A percentile compares a stretch with the other conserved stretches of the same genome.
phyloP scores from a whole-genome alignment of 2,797 vertebrate species.

The Coreius guichenoti region DNA sequence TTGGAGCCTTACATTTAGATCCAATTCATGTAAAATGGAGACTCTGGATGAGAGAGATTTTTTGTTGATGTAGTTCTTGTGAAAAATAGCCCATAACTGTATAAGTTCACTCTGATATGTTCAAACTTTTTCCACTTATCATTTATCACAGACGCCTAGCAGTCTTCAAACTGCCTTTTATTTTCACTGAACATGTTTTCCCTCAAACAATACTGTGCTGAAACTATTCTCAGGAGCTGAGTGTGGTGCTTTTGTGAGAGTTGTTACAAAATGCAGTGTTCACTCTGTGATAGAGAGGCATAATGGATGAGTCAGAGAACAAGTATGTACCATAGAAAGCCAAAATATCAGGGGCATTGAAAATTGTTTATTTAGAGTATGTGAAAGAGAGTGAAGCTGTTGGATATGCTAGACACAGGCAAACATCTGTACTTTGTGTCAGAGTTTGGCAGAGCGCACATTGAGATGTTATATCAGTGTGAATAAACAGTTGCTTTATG shows the following conservation, averaged over 20 bases:
- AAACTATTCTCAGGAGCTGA: conserved; percentile 28
- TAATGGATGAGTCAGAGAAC: conserved; percentile 6
- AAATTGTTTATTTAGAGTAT: conserved; percentile 20
- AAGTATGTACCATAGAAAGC: neutral
- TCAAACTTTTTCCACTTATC: conserved; percentile 7
- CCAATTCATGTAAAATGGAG: neutral
- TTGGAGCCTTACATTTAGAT: neutral
- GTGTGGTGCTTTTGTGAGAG: conserved; percentile 25
- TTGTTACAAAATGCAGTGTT: conserved; percentile 23
- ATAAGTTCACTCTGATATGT: neutral
- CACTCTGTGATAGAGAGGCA: neutral
- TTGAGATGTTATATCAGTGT: conserved; percentile 2
- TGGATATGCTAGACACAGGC: neutral
- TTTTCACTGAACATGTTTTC: conserved; percentile 32
- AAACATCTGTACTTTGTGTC: conserved; percentile 25
- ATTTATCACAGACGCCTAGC: conserved; percentile 2
- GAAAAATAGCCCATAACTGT: neutral
- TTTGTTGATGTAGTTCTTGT: neutral
- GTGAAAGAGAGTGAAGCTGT: conserved; percentile 30
- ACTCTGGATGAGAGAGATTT: neutral
- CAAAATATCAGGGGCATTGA: conserved; percentile 21
- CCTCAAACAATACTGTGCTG: neutral
- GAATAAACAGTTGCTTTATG: conserved; percentile 25
- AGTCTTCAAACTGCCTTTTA: conserved; percentile 9
- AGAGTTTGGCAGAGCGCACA: conserved; percentile 23